A percentile compares a stretch with the other conserved stretches of the same genome.
Conservation (phyloP, 23 tunicate genomes). For the Corella eumyota region DNA sequence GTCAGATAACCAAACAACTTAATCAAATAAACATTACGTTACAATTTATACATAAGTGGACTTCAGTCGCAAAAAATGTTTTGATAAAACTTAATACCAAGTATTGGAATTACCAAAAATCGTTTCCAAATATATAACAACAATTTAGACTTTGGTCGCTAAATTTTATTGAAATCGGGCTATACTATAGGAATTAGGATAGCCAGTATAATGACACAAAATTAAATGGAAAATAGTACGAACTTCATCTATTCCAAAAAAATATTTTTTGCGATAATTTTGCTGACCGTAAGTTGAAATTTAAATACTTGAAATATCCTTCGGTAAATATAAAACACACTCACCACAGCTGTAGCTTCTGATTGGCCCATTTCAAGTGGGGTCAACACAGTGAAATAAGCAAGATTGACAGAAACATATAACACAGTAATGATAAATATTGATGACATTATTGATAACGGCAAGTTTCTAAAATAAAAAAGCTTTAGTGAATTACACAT, state of each 20-base stretch:
- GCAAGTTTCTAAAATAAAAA: constrained; percentile 26
- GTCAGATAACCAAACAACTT: constrained; percentile 23
- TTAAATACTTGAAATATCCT: too few species aligned
- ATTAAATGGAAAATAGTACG: too few species aligned
- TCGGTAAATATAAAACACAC: neutral
- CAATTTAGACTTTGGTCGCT: too few species aligned
- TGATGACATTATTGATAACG: constrained; percentile 24
- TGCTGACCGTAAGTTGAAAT: too few species aligned
- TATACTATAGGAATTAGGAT: too few species aligned
- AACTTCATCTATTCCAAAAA: too few species aligned
- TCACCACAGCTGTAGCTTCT: constrained; percentile 35
- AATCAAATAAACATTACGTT: neutral
- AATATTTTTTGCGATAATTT: too few species aligned
- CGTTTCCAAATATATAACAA: neutral
- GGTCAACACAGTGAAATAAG: constrained; percentile 44
- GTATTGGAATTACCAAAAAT: too few species aligned
- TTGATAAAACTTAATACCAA: too few species aligned
- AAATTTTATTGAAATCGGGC: too few species aligned
- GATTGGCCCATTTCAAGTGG: constrained; percentile 7
- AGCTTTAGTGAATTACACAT: neutral
- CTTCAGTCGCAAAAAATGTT: neutral
- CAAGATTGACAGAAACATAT: constrained; percentile 28
- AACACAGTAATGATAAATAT: constrained; percentile 14
- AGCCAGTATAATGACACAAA: too few species aligned
- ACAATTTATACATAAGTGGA: neutral